phyloP scores from a whole-genome alignment of 1,140 invertebrate species.

The Archivesica marissinica region DNA sequence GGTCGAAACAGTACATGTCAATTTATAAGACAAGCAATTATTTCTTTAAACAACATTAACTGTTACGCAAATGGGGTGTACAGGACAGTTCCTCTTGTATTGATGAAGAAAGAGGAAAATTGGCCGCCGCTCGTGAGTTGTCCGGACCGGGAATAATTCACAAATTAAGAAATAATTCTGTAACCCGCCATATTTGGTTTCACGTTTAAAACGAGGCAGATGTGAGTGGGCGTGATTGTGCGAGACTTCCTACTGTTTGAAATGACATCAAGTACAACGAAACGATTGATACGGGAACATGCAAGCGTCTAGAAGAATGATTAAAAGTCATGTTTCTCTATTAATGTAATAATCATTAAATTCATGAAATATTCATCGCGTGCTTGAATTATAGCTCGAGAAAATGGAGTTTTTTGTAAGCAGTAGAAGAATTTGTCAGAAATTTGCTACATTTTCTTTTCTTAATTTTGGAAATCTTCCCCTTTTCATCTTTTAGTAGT shows the following conservation, averaged over 20 bases:
- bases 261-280: conserved; percentile 57
- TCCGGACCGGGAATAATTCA: conserved; percentile 47
- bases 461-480: too few relatives aligned
- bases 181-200: conserved; percentile 62
- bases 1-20: background rate
- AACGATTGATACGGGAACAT: conserved; percentile 47
- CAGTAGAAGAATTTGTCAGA: background rate
- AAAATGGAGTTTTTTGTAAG: background rate
- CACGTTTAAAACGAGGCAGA: conserved; percentile 62
- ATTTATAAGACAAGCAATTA: conserved; percentile 23
- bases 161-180: conserved; percentile 61
- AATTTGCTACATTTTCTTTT: too few relatives aligned
- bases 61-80: conserved; percentile 1
- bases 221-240: conserved; percentile 57
- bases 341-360: conserved; percentile 57
- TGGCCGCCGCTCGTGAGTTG: conserved; percentile 54
- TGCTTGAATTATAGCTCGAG: conserved; percentile 37
- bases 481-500: too few relatives aligned
- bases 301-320: conserved; percentile 55
- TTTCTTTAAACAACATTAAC: conserved; percentile 33
- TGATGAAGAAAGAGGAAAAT: conserved; percentile 31
- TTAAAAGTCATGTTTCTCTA: conserved; percentile 57
- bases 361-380: conserved; percentile 59
- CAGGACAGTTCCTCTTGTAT: background rate
- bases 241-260: conserved; percentile 62